phyloP scores from a whole-genome alignment of 2,797 vertebrate species.

The Epinephelus malabaricus region DNA sequence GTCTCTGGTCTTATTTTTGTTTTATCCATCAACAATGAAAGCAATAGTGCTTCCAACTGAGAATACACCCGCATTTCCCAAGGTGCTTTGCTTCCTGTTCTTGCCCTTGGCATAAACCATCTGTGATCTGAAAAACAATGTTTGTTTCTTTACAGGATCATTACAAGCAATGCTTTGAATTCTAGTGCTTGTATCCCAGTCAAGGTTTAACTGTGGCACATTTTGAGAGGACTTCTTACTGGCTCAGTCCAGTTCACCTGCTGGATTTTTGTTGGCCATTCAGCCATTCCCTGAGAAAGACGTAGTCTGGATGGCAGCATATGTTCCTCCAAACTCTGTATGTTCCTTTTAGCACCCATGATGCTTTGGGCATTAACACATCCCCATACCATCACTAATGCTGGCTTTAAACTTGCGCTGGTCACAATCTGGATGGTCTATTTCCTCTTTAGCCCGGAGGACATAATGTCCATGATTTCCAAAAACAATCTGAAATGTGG shows the following conservation, averaged over 20 bases:
- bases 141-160: slow-evolving; percentile 14
- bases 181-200: background rate
- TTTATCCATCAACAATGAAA: slow-evolving; percentile 24
- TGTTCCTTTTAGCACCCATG: too few relatives aligned
- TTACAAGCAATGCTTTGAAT: slow-evolving; percentile 16
- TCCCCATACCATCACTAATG: too few relatives aligned
- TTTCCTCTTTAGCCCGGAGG: too few relatives aligned
- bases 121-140: slow-evolving; percentile 26
- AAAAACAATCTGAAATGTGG: too few relatives aligned
- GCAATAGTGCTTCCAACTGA: slow-evolving; percentile 9
- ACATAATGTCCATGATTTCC: too few relatives aligned
- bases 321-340: too few relatives aligned
- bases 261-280: background rate
- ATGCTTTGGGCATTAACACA: too few relatives aligned
- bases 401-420: too few relatives aligned
- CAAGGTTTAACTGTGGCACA: background rate
- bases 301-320: too few relatives aligned
- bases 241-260: background rate
- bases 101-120: slow-evolving; percentile 40
- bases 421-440: too few relatives aligned
- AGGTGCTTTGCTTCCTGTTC: slow-evolving; percentile 30
- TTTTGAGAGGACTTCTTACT: background rate
- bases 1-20: slow-evolving; percentile 5
- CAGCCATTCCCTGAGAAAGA: background rate
- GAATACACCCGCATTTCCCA: slow-evolving; percentile 34